phyloP scores from a whole-genome alignment of 1,140 invertebrate species.

The Chelonus insularis region DNA sequence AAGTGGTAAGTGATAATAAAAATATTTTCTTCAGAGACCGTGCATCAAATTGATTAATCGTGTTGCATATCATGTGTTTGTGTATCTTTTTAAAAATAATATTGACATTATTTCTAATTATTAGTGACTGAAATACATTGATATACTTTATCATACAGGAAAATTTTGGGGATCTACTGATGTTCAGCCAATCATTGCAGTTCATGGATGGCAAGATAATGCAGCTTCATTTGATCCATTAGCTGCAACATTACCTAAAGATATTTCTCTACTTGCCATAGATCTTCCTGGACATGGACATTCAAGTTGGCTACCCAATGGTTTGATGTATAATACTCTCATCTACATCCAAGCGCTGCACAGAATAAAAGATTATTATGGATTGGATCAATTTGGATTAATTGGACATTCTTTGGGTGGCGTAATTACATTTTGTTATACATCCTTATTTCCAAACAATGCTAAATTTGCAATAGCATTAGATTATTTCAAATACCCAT shows the following conservation, averaged over 20 bases:
- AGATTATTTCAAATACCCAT: constrained; percentile 65
- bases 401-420: constrained; percentile 72
- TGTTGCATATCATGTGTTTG: constrained; percentile 7
- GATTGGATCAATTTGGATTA: constrained; percentile 72
- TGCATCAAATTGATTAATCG: neutral
- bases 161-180: constrained; percentile 71
- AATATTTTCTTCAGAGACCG: constrained; percentile 3
- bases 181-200: constrained; percentile 66
- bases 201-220: constrained; percentile 80
- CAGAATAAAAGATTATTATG: constrained; percentile 65
- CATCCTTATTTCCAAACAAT: constrained; percentile 63
- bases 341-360: constrained; percentile 63
- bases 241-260: constrained; percentile 64
- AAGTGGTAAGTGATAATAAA: constrained; percentile 50
- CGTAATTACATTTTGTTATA: constrained; percentile 63
- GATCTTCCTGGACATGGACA: constrained; percentile 76
- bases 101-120: too few relatives aligned
- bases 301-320: constrained; percentile 69
- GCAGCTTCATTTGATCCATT: constrained; percentile 73
- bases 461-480: constrained; percentile 66
- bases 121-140: too few relatives aligned
- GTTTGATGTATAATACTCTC: constrained; percentile 65
- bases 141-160: too few relatives aligned
- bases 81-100: too few relatives aligned
- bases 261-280: constrained; percentile 67